These are phyloP conservation scores for Centropus unirufus DNA, from an alignment of 2,113 vertebrate species.

Conservation along the genomic window DNA sequence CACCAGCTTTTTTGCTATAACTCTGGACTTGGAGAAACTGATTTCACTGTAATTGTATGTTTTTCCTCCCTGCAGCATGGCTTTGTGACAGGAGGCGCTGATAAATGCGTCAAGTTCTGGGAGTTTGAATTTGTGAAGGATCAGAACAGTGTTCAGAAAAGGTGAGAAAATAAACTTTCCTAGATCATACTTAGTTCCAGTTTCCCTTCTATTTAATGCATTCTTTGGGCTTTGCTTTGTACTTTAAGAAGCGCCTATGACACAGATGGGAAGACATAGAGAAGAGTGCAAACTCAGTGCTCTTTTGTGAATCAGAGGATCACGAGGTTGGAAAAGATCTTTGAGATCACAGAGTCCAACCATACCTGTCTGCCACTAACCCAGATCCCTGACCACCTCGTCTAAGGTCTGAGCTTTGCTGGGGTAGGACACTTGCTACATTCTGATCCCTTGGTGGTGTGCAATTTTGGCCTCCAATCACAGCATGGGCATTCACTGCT, in stretches of 20 bases:
- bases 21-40: background rate
- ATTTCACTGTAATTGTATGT: background rate
- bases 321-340: too few relatives aligned
- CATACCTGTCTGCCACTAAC: too few relatives aligned
- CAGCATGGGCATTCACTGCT: background rate
- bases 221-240: background rate
- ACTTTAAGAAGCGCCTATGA: background rate
- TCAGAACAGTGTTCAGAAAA: slow-evolving; percentile 79
- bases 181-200: background rate
- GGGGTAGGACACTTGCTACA: background rate
- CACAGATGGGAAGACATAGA: accelerated
- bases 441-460: background rate
- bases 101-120: slow-evolving; percentile 97
- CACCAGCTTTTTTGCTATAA: background rate
- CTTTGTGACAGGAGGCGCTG: slow-evolving; percentile 91
- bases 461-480: background rate
- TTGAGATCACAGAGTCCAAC: too few relatives aligned
- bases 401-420: background rate
- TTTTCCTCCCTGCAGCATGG: slow-evolving; percentile 80
- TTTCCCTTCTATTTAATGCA: accelerated
- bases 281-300: background rate
- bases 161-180: slow-evolving; percentile 73
- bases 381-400: too few relatives aligned
- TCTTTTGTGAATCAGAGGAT: background rate
- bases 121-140: slow-evolving; percentile 96